Evolutionary conservation across 2,113 vertebrate genomes (phyloP).

Genomic region (Nibea albiflora): DNA sequence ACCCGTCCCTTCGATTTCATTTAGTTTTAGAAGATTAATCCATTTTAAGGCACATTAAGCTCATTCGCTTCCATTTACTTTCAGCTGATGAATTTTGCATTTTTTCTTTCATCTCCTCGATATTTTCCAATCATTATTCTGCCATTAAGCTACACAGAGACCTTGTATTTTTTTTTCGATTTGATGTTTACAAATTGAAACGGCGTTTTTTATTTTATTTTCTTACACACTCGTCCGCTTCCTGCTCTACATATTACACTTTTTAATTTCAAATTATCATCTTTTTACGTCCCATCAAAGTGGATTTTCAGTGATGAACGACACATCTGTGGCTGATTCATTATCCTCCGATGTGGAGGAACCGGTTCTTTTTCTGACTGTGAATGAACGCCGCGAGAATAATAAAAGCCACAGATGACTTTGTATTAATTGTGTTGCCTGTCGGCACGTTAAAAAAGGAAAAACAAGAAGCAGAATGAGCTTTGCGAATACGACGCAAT

Average conservation of each 20-base stretch:
- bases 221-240: not conserved
- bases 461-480: not conserved
- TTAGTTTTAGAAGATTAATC: conserved; percentile 66
- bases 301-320: not conserved
- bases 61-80: conserved; percentile 55
- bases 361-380: not conserved
- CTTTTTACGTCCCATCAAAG: not conserved
- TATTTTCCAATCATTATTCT: conserved; percentile 58
- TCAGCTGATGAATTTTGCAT: conserved; percentile 9
- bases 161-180: conserved; percentile 8
- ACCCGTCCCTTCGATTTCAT: conserved; percentile 53
- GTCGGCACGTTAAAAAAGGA: not conserved
- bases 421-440: conserved; percentile 13
- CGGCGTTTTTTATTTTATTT: not conserved
- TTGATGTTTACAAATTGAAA: conserved; percentile 27
- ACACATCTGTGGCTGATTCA: not conserved
- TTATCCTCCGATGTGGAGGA: conserved; percentile 7
- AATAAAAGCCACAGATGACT: conserved; percentile 12
- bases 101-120: conserved; percentile 30
- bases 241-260: not conserved
- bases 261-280: not conserved
- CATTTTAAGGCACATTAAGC: conserved; percentile 73
- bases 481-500: no score
- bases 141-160: conserved; percentile 30
- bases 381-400: not conserved